A percentile compares a stretch with the other conserved stretches of the same genome.
Conservation (phyloP, 1,140 invertebrate genomes). For the Campodea augens region DNA sequence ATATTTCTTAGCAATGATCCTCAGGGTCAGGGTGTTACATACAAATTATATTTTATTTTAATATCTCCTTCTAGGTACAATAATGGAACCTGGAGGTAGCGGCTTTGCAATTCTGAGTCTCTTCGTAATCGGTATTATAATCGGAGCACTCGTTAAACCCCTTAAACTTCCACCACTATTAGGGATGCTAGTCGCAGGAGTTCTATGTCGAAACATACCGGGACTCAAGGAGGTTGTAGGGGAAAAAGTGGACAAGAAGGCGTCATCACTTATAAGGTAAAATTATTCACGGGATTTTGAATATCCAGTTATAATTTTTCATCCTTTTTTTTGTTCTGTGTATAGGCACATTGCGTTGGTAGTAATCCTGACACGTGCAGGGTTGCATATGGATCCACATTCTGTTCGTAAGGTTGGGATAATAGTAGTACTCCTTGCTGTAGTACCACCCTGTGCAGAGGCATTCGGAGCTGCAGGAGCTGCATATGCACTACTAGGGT, state of each 20-base stretch:
- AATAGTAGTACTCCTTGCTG: neutral
- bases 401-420: neutral
- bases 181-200: slow-evolving; percentile 23
- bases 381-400: slow-evolving; percentile 30
- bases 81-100: slow-evolving; percentile 20
- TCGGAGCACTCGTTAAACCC: slow-evolving; percentile 19
- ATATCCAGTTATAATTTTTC: no score
- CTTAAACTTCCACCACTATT: slow-evolving; percentile 26
- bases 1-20: no score
- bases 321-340: no score
- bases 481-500: neutral
- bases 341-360: slow-evolving; percentile 29
- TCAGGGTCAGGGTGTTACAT: no score
- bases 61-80: slow-evolving; percentile 1
- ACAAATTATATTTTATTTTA: no score
- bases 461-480: neutral
- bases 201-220: slow-evolving; percentile 19
- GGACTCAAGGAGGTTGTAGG: slow-evolving; percentile 1
- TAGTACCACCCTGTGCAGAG: neutral
- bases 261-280: slow-evolving; percentile 1
- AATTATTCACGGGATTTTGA: no score
- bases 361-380: slow-evolving; percentile 34
- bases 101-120: slow-evolving; percentile 20
- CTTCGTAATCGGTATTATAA: slow-evolving; percentile 19
- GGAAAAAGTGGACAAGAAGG: neutral